phyloP scores from a whole-genome alignment of 2,888 invertebrate species.

The Eilema sororculum region DNA sequence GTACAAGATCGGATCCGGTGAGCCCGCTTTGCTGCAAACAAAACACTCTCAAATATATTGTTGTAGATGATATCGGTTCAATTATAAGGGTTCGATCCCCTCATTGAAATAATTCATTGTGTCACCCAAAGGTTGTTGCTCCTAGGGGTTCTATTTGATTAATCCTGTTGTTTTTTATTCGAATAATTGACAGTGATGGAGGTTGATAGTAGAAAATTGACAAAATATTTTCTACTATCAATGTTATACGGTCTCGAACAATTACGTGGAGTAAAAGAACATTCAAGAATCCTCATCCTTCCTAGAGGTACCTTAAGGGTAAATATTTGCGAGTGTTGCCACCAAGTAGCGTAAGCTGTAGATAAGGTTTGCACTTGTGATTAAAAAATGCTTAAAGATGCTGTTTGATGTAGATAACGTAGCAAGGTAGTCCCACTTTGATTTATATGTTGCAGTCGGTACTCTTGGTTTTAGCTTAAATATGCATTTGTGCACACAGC shows the following conservation, averaged over 20 bases:
- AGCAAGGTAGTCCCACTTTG: neutral
- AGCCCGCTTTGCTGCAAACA: slow-evolving; percentile 84
- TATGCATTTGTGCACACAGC: too few relatives aligned
- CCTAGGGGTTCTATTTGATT: neutral
- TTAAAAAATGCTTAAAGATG: slow-evolving; percentile 3
- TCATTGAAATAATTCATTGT: neutral
- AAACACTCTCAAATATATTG: slow-evolving; percentile 52
- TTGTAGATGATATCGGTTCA: neutral
- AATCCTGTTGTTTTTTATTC: neutral
- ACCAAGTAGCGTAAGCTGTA: slow-evolving; percentile 8
- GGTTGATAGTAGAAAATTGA: neutral
- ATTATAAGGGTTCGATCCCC: slow-evolving; percentile 1
- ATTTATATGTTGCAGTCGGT: neutral
- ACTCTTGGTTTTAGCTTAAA: too few relatives aligned
- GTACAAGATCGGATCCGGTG: slow-evolving; percentile 93
- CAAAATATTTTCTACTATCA: neutral
- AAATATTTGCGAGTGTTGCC: slow-evolving; percentile 45
- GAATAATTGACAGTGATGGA: slow-evolving; percentile 7
- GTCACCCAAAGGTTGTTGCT: neutral
- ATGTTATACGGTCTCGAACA: neutral
- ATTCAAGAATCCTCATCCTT: neutral
- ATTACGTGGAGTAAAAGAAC: neutral
- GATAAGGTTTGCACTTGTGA: slow-evolving; percentile 1
- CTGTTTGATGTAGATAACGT: neutral
- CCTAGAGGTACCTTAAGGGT: slow-evolving; percentile 1